These are phyloP conservation scores for Microplitis demolitor DNA, from an alignment of 1,140 invertebrate species.

Conservation along the genomic window DNA sequence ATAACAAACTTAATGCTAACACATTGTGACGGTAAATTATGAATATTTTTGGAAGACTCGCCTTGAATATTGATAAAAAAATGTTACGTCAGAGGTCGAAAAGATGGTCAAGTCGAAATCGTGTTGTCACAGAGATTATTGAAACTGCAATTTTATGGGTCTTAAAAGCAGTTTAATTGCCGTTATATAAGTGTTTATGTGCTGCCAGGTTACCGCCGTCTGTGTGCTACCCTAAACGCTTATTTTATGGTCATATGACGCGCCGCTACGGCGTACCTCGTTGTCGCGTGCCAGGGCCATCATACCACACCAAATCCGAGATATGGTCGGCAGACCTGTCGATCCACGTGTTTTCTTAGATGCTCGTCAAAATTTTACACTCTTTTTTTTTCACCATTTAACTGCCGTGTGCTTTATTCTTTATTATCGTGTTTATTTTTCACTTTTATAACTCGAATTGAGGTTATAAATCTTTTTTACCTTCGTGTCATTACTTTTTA, in stretches of 20 bases:
- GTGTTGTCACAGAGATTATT: conserved; percentile 63
- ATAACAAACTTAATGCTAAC: too few relatives aligned
- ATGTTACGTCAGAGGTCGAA: conserved; percentile 19
- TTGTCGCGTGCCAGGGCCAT: conserved; percentile 59
- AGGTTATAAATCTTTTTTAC: background rate
- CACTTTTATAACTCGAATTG: background rate
- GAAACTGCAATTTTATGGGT: conserved; percentile 64
- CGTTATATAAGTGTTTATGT: conserved; percentile 64
- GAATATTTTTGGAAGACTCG: background rate
- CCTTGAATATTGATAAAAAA: conserved; percentile 4
- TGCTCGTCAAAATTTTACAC: background rate
- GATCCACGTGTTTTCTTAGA: conserved; percentile 29
- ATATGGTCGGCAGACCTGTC: conserved; percentile 26
- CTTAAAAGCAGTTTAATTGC: conserved; percentile 64
- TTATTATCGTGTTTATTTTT: background rate
- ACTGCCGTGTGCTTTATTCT: background rate
- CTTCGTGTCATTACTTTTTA: background rate
- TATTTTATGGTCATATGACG: conserved; percentile 62
- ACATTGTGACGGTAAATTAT: background rate
- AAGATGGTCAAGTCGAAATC: conserved; percentile 53
- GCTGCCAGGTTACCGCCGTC: conserved; percentile 55
- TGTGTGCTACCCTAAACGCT: conserved; percentile 58
- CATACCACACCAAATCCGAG: conserved; percentile 24
- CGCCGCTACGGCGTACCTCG: conserved; percentile 44
- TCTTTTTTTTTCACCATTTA: background rate